These are phyloP conservation scores for Alfaro cultratus DNA, from an alignment of 2,797 vertebrate species.

Conservation along the genomic window DNA sequence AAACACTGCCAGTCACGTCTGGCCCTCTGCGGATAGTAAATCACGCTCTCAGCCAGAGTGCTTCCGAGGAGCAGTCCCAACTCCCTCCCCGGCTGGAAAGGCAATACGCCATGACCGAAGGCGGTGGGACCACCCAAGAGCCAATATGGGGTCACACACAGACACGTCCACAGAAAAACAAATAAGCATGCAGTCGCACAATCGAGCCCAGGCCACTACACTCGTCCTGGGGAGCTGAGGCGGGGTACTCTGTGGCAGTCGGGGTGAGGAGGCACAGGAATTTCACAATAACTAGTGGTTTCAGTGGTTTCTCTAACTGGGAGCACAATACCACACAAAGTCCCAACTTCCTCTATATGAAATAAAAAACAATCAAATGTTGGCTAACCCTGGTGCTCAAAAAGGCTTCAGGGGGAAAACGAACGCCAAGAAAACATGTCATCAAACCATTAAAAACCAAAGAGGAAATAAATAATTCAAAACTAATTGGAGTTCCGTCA, in stretches of 20 bases:
- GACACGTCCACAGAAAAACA: conserved; percentile 53
- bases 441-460: conserved; percentile 23
- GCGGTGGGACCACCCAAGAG: conserved; percentile 77
- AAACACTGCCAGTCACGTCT: conserved; percentile 71
- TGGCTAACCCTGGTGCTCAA: conserved; percentile 36
- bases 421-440: conserved; percentile 31
- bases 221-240: conserved; percentile 52
- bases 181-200: conserved; percentile 44
- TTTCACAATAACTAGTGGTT: conserved; percentile 72
- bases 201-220: conserved; percentile 33
- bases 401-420: conserved; percentile 14
- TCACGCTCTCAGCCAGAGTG: conserved; percentile 56
- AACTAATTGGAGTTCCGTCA: conserved; percentile 22
- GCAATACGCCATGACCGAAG: conserved; percentile 65
- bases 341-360: conserved; percentile 56
- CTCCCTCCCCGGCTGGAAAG: conserved; percentile 73
- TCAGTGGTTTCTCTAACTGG: conserved; percentile 59
- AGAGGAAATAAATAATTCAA: conserved; percentile 4
- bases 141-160: conserved; percentile 52
- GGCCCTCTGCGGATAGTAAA: conserved; percentile 68
- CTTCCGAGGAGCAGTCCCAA: conserved; percentile 62
- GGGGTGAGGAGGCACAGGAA: conserved; percentile 56
- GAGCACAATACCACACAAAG: conserved; percentile 58
- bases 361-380: conserved; percentile 42
- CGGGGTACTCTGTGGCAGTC: conserved; percentile 54